These are phyloP conservation scores for Sebastolobus altivelis DNA, from an alignment of 2,797 vertebrate genomes.

Conservation along the genomic window DNA sequence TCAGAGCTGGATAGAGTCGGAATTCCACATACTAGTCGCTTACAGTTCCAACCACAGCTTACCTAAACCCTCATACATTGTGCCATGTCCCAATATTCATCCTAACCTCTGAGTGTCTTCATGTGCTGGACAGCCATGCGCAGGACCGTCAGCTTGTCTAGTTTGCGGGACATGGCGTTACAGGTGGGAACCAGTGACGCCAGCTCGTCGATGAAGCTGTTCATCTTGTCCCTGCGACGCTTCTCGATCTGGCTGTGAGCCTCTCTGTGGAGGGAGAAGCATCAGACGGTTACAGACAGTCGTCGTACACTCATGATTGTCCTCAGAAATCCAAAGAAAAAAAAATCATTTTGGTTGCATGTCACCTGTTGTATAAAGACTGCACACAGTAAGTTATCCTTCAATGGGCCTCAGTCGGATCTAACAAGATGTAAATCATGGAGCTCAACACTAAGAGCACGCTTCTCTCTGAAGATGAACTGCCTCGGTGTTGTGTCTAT, in stretches of 20 bases:
- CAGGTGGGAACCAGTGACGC: slow-evolving; percentile 97
- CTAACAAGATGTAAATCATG: not conserved
- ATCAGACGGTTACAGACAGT: not conserved
- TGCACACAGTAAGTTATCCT: not conserved
- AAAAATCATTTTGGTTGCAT: not conserved
- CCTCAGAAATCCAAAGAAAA: not conserved
- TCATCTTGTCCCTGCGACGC: slow-evolving; percentile 97
- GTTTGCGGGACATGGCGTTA: slow-evolving; percentile 97
- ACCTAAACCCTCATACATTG: not conserved
- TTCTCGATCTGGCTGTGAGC: slow-evolving; percentile 99
- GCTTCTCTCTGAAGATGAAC: slow-evolving; percentile 6
- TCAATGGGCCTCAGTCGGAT: not conserved
- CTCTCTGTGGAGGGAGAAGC: slow-evolving; percentile 84
- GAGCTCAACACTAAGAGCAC: not conserved
- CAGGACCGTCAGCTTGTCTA: slow-evolving; percentile 97
- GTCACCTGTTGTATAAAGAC: slow-evolving; percentile 1
- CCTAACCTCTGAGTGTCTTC: slow-evolving; percentile 96
- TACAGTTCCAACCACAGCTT: not conserved
- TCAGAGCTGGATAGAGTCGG: not conserved
- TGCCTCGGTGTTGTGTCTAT: not conserved
- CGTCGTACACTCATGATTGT: not conserved
- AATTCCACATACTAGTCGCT: no score
- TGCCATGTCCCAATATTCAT: no score
- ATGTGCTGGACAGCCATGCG: slow-evolving; percentile 99
- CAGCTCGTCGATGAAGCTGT: slow-evolving; percentile 98